Base-by-base conservation (phyloP, 2,888 invertebrate species). In the Gymnocheta viridis region DNA sequence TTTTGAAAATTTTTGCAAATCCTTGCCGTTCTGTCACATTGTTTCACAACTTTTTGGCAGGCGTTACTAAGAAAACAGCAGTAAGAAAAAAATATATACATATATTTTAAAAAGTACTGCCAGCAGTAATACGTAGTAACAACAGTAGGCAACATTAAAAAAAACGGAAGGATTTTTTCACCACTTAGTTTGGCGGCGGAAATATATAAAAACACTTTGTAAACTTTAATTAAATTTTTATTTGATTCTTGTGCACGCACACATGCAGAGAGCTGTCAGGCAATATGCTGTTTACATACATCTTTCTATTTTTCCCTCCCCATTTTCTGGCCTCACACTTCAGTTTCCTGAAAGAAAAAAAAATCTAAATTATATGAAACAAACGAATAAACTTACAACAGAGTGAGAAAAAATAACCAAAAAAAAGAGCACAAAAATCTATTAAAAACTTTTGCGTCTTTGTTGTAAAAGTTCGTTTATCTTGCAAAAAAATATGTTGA, bases 191-290 rank as follows among this genome's bases (percentile, higher is more conserved):
- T 73, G 56, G 56, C 29, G n/a, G 19, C 32, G 32, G 60, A 67
- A 51, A 51, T 41, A 67, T 32, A 81, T 41, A 49, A 70, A 83
- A 82, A 76, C 49, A 85, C 74, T 85, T 79, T 82, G 67, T 70
- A 58, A 85, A 82, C 44, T 85, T 85, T 82, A 85, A 85, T 85
- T 82, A 82, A 85, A 85, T 77, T 85, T 67, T 74, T 76, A 70
- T 76, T 82, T 24, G 41, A 78, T 49, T 72, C 58, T 70, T 38
- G 67, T 79, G 47, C 64, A 74, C 64, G 76, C 76, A 64, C 74
- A 54, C 80, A 77, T 73, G 70, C 72, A 54, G 77, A 72, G 77
- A 70, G 54, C 54, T 82, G 73, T 49, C 80, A 76, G 58, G 44
- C 47, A 78, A 58, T 35, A 41, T 32, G 12, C 41, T 60, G n/a